Evolutionary conservation across 2,113 vertebrate species (phyloP).

Genomic region (Saimiri boliviensis): DNA sequence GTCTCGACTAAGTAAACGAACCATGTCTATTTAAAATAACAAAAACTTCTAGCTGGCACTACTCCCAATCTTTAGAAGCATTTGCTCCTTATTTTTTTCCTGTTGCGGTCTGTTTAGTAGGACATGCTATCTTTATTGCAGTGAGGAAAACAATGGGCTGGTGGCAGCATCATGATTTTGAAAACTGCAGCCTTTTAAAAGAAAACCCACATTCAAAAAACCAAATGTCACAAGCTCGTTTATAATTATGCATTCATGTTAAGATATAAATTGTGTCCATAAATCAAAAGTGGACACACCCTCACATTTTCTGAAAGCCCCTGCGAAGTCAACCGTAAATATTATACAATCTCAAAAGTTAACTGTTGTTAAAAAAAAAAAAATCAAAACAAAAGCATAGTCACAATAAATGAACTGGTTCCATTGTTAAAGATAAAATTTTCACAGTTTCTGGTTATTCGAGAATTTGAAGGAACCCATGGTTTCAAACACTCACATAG

Average conservation of each 20-base stretch:
- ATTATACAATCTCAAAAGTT: neutral
- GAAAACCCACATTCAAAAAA: neutral
- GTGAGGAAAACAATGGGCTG: neutral
- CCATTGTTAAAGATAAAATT: slow-evolving; percentile 21
- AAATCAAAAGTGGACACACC: neutral
- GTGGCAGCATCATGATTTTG: neutral
- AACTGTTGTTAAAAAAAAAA: neutral
- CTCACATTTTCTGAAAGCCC: neutral
- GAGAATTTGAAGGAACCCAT: neutral
- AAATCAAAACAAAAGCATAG: neutral
- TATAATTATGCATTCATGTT: neutral
- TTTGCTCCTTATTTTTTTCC: neutral
- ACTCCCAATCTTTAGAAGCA: neutral
- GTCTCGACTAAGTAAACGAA: neutral
- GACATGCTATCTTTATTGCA: neutral
- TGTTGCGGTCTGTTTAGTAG: neutral
- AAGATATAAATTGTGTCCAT: neutral
- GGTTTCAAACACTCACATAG: neutral
- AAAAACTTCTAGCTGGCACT: neutral
- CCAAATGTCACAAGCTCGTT: neutral
- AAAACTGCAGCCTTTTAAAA: neutral
- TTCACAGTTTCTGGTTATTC: neutral
- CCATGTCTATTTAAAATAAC: neutral
- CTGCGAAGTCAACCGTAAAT: slow-evolving; percentile 2
- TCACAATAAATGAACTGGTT: neutral